These are phyloP conservation scores for Bambusicola thoracicus DNA, from an alignment of 2,113 vertebrate species.

Conservation along the genomic window DNA sequence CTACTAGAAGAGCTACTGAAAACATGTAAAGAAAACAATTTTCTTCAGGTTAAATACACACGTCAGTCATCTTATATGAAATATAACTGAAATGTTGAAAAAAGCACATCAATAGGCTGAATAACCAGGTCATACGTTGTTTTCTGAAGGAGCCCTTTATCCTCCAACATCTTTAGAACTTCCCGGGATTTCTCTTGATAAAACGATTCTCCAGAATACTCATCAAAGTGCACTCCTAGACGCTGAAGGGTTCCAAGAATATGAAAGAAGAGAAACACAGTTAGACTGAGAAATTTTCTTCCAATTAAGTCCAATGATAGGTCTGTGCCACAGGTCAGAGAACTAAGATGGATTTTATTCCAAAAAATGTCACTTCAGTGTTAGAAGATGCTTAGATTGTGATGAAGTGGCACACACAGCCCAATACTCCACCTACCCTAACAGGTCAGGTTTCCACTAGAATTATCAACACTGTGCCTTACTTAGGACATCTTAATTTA, in stretches of 20 bases:
- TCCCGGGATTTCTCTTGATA: conserved; percentile 85
- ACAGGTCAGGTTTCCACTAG: background rate
- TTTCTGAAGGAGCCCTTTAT: conserved; percentile 86
- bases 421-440: background rate
- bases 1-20: background rate
- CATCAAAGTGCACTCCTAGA: conserved; percentile 89
- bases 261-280: conserved; percentile 3
- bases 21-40: background rate
- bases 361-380: background rate
- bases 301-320: background rate
- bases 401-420: background rate
- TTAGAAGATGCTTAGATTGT: background rate
- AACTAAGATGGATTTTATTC: background rate
- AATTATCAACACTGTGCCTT: background rate
- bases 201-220: conserved; percentile 94
- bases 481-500: background rate
- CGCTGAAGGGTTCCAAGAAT: conserved; percentile 79
- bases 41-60: background rate
- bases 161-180: conserved; percentile 83
- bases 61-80: background rate
- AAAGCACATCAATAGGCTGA: background rate
- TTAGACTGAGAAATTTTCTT: background rate
- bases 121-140: conserved; percentile 81
- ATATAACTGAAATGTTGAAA: background rate
- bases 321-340: background rate